Evolutionary conservation across 2,888 invertebrate species (phyloP), one percentile per base, ranked within the genome.

Genomic region (Noctua janthina): DNA sequence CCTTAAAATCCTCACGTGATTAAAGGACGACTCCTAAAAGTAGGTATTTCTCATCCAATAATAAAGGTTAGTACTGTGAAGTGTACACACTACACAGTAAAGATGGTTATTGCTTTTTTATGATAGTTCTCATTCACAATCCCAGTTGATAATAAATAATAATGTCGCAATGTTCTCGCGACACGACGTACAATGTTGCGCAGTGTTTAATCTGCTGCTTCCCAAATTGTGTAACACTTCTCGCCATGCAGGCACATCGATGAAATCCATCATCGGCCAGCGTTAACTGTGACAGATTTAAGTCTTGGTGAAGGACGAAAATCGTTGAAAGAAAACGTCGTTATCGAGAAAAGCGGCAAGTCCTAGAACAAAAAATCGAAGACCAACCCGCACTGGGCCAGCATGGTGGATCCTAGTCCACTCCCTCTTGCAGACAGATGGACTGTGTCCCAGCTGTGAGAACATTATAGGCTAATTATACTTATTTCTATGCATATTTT

Each of bases 161-260:
- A 68, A 77, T 70, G 64, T 67, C 39, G 62, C 66, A 69, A 69
- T 78, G 23, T 70, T 59, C 74, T 74, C 46, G 54, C 46, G 54
- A 71, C 54, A 66, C 20, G 46, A 67, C 35, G 8, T 49, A 66
- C 39, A 54, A 39, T 23, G 23, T 75, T 80, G 71, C 68, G 64
- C 35, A 76, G 64, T 39, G 39, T 70, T 78, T 56, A 59, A 66
- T 73, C 23, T 46, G 43, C 35, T 56, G 43, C 39, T 64, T 81
- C 59, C 23, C 23, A 84, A 74, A 84, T 84, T 79, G 74, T 20
- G 59, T 39, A 79, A 79, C 59, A 49, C 70, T n/a, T 66, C 51
- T 70, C 49, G 23, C 13, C 23, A 46, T 2, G 43, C 39, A 51
- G 46, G 17, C 49, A 23, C 23, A 66, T 67, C 46, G 49, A 70